These are phyloP conservation scores for Trematocara marginatum DNA, from an alignment of 2,113 vertebrate species.

Conservation along the genomic window DNA sequence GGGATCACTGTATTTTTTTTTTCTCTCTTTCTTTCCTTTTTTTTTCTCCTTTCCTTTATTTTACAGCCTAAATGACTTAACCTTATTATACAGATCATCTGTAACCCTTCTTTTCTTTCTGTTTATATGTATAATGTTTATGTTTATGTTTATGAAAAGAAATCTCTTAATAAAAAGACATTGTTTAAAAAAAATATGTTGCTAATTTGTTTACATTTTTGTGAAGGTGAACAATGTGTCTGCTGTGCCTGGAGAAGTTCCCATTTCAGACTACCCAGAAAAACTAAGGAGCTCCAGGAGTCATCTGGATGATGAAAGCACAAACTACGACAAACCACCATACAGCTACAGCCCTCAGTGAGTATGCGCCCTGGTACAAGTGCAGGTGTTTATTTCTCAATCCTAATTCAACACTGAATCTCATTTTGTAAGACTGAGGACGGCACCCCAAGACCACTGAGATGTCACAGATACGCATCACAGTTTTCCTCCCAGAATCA, in stretches of 20 bases:
- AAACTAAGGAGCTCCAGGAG: conserved; percentile 69
- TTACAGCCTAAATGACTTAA: no score
- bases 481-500: background rate
- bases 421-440: background rate
- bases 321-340: conserved; percentile 64
- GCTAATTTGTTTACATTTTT: background rate
- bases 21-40: no score
- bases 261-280: conserved; percentile 66
- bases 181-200: no score
- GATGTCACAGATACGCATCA: background rate
- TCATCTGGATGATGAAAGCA: conserved; percentile 68
- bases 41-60: no score
- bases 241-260: conserved; percentile 26
- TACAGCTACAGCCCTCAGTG: conserved; percentile 51
- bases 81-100: no score
- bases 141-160: no score
- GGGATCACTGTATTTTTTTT: no score
- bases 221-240: conserved; percentile 82
- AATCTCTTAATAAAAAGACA: no score
- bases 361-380: conserved; percentile 21
- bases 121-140: no score
- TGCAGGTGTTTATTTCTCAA: background rate
- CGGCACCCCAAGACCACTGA: background rate
- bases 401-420: background rate
- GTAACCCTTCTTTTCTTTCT: no score